These are phyloP conservation scores for Drosophila tristis DNA, from an alignment of 1,140 invertebrate genomes.

Conservation along the genomic window DNA sequence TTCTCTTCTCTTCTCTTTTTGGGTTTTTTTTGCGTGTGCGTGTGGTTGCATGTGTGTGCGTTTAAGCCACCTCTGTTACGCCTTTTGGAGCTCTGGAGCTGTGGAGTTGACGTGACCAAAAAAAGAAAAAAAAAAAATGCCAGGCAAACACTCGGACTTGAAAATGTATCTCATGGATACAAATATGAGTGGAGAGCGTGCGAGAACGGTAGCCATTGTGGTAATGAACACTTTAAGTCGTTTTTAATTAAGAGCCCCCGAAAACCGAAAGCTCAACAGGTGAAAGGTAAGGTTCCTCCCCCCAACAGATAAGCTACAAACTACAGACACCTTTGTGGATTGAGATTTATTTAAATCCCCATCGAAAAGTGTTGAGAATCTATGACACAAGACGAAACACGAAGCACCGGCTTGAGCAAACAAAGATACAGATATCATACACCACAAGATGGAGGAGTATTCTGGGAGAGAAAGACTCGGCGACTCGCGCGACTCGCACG, in stretches of 20 bases:
- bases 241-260: conserved; percentile 78
- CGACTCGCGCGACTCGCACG: too few species aligned
- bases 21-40: not conserved
- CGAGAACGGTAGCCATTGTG: conserved; percentile 70
- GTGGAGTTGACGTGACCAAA: conserved; percentile 71
- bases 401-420: conserved; percentile 18
- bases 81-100: conserved; percentile 47
- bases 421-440: conserved; percentile 21
- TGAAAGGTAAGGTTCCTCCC: conserved; percentile 16
- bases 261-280: conserved; percentile 49
- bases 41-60: conserved; percentile 21
- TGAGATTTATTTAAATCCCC: conserved; percentile 13
- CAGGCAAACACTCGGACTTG: conserved; percentile 51
- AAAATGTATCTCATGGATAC: conserved; percentile 77
- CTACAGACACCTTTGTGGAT: conserved; percentile 25
- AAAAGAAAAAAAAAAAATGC: conserved; percentile 43
- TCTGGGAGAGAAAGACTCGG: too few species aligned
- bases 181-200: conserved; percentile 63
- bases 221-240: conserved; percentile 83
- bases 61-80: conserved; percentile 73
- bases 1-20: conserved; percentile 16
- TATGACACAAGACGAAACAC: conserved; percentile 36
- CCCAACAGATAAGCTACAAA: not conserved
- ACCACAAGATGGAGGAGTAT: conserved; percentile 26
- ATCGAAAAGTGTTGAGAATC: conserved; percentile 56